Conservation (phyloP, 2,797 vertebrate genomes). For the Chaetodon trifasciatus region DNA sequence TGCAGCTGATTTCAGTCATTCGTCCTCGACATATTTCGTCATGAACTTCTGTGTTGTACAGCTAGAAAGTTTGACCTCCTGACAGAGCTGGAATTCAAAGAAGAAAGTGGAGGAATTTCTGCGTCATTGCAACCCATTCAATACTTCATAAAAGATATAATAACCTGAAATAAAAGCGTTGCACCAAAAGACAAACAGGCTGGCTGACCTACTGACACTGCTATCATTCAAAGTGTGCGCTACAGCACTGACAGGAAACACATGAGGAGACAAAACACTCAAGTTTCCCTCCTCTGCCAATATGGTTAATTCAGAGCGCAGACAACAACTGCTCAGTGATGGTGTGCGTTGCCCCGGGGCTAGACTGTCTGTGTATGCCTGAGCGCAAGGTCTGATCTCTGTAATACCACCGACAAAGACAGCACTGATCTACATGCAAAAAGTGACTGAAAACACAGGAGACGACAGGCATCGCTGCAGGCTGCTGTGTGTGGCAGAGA, state of each 20-base stretch:
- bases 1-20: neutral
- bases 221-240: neutral
- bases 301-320: constrained; percentile 25
- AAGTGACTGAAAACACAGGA: constrained; percentile 40
- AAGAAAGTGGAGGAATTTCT: neutral
- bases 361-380: constrained; percentile 42
- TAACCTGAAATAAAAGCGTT: neutral
- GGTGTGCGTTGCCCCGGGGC: constrained; percentile 42
- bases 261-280: neutral
- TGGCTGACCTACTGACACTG: neutral
- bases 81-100: neutral
- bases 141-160: neutral
- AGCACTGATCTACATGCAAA: constrained; percentile 52
- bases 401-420: constrained; percentile 44
- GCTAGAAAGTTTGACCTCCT: neutral
- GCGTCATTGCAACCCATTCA: neutral
- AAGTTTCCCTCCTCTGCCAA: constrained; percentile 12
- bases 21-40: neutral
- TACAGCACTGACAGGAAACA: neutral
- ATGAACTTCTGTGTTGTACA: neutral
- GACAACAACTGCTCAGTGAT: constrained; percentile 40
- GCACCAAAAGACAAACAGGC: neutral
- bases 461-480: constrained; percentile 48
- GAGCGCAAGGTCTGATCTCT: constrained; percentile 38
- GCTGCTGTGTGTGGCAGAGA: constrained; percentile 27